Conservation (phyloP, 2,888 invertebrate genomes). For the Cheilosia pagana region DNA sequence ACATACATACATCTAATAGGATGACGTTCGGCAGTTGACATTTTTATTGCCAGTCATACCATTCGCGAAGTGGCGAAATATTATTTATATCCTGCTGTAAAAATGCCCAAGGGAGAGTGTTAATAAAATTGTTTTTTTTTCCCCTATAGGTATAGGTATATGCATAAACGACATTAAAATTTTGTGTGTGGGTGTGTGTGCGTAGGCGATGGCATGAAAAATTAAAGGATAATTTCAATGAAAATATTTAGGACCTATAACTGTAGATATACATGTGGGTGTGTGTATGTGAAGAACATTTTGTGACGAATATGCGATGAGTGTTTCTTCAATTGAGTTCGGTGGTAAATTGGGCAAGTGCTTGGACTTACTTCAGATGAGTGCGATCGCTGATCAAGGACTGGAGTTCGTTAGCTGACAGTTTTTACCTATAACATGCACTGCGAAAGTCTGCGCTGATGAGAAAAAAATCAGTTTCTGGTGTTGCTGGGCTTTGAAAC, state of each 20-base stretch:
- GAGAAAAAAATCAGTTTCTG: no score
- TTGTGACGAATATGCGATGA: no score
- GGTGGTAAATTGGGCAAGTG: no score
- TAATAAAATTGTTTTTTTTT: slow-evolving; percentile 60
- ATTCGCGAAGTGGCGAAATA: slow-evolving; percentile 27
- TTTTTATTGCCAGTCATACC: slow-evolving; percentile 50
- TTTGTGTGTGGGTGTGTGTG: neutral
- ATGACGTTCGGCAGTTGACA: slow-evolving; percentile 19
- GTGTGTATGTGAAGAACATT: no score
- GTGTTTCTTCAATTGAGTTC: no score
- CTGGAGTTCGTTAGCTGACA: no score
- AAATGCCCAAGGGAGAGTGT: slow-evolving; percentile 40
- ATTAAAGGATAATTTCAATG: slow-evolving; percentile 28
- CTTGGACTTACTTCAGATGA: no score
- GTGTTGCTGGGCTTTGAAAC: no score
- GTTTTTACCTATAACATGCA: no score
- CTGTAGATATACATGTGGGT: no score
- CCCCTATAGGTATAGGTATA: neutral
- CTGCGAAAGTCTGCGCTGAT: no score
- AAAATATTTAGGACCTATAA: neutral
- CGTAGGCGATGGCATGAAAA: neutral
- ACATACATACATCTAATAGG: slow-evolving; percentile 7
- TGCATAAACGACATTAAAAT: slow-evolving; percentile 4
- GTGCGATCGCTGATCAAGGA: no score
- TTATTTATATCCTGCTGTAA: slow-evolving; percentile 27